Base-by-base conservation (phyloP, 2,888 invertebrate species). In the Ennomos fuscantarius region DNA sequence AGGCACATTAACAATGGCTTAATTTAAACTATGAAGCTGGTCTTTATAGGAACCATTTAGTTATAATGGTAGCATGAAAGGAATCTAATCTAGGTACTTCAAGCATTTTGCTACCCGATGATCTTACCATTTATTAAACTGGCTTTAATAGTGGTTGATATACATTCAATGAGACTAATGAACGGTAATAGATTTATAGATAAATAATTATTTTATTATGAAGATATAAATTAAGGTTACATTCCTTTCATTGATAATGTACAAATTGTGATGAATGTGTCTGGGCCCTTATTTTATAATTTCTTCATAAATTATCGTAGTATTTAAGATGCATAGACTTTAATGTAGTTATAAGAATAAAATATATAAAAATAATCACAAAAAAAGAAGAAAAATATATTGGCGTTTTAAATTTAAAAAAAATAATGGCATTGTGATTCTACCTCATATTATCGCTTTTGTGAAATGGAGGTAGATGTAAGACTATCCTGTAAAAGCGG, bases 1-100 rank as follows among this genome's bases (percentile, higher is more conserved):
- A 84, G 98, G 98, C 85, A 95, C 96, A 81, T 94, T 97, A 74
- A 96, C 97, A 78, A 97, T 96, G 96, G 96, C 96, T 87, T 97
- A 96, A 93, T 57, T 49, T 57, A 58, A 48, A 77, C 78, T 87
- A 88, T 87, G 73, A 82, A 89, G 89, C 89, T 87, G 89, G 89
- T 78, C 89, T 89, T 89, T 80, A 83, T 88, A 89, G 84, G 76
- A 79, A 78, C 70, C 73, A 76, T 73, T 72, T 69, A 70, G 74
- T 64, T 70, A 52, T 74, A 78, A 77, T 76, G 86, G 85, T 86
- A 88, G 88, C 86, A 69, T 82, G 84, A 85, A 86, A 88, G 85
- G 82, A 89, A 87, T 87, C 64, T 87, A 85, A 87, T 86, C 84
- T 83, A 78, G 71, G 41, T 57, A 56, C 56, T 56, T 59, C 76